Conservation (phyloP, 2,113 vertebrate species). For the Callospermophilus lateralis region DNA sequence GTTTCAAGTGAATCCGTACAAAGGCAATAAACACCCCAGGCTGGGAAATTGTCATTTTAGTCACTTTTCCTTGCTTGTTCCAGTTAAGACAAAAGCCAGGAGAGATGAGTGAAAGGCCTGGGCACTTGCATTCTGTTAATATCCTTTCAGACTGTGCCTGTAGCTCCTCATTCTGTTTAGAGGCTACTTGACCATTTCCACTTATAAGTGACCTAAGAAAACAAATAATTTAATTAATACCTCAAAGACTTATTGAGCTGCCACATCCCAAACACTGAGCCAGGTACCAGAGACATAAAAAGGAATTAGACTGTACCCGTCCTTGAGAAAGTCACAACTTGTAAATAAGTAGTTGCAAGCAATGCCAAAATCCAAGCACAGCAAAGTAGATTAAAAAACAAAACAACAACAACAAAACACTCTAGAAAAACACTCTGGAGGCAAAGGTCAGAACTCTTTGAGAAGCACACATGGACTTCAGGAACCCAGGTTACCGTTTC, state of each 20-base stretch:
- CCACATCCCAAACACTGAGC: neutral
- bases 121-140: neutral
- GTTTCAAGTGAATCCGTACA: neutral
- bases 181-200: neutral
- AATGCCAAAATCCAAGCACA: neutral
- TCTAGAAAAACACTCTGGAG: neutral
- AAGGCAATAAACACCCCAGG: neutral
- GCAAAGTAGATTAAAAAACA: neutral
- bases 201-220: neutral
- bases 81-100: neutral
- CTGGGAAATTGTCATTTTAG: no score
- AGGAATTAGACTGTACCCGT: neutral
- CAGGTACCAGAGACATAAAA: neutral
- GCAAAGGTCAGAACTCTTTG: neutral
- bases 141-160: no score
- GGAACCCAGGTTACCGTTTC: neutral
- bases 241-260: neutral
- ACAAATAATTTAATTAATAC: neutral
- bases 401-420: no score
- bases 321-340: neutral
- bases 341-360: neutral
- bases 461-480: neutral
- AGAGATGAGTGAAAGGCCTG: fast-evolving
- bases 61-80: neutral
- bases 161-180: neutral